Conservation (phyloP, 53 echinoderm and acorn worm genomes). For the Antedon mediterranea region DNA sequence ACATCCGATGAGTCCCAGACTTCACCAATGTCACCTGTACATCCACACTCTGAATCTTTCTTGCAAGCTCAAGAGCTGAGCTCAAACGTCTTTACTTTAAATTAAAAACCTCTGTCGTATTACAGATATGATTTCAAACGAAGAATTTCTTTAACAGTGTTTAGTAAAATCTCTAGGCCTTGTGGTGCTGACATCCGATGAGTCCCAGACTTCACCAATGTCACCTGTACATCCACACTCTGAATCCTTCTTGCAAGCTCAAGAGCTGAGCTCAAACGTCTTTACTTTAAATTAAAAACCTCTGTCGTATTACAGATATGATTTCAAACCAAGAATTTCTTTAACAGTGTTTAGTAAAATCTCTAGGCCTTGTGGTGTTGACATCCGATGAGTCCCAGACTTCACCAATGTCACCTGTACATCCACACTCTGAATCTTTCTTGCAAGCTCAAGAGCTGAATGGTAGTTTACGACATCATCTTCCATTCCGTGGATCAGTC, state of each 20-base stretch:
- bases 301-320: no score
- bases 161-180: slow-evolving; percentile 25
- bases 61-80: no score
- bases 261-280: slow-evolving; percentile 24
- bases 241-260: slow-evolving; percentile 33
- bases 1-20: no score
- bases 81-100: no score
- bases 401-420: slow-evolving; percentile 54
- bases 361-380: slow-evolving; percentile 29
- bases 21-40: no score
- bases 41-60: no score
- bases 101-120: no score
- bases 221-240: slow-evolving; percentile 51
- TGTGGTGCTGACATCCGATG: slow-evolving; percentile 49
- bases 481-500: slow-evolving; percentile 63
- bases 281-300: no score
- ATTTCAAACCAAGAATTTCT: background rate
- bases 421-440: slow-evolving; percentile 35
- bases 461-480: slow-evolving; percentile 40
- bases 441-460: slow-evolving; percentile 33
- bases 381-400: slow-evolving; percentile 44
- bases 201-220: slow-evolving; percentile 32
- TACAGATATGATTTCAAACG: no score
- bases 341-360: slow-evolving; percentile 12
- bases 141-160: background rate